Percentiles rank a stretch among this genome's conserved stretches.
Conservation (phyloP, 2,113 vertebrate genomes). For the Clinocottus analis region DNA sequence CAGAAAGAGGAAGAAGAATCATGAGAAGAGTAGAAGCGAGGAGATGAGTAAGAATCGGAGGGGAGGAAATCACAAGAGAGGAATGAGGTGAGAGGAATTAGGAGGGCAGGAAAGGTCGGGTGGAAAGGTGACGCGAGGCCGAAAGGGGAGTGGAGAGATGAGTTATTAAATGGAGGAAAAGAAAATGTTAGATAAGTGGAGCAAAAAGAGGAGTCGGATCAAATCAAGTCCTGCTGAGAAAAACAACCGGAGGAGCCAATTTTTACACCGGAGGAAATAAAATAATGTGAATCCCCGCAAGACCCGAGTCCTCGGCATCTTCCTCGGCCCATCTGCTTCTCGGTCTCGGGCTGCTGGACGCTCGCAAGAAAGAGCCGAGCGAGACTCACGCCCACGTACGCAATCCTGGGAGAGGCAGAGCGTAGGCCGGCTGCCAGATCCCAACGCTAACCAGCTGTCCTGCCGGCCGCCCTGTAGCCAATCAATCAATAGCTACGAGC, state of each 20-base stretch:
- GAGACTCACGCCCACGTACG: constrained; percentile 57
- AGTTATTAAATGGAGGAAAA: no score
- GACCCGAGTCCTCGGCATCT: constrained; percentile 22
- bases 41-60: not conserved
- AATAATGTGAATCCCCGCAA: constrained; percentile 40
- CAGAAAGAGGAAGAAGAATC: not conserved
- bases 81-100: not conserved
- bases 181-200: not conserved
- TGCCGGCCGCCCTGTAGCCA: constrained; percentile 24
- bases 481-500: constrained; percentile 52
- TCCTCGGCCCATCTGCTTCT: constrained; percentile 55
- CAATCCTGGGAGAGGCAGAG: constrained; percentile 53
- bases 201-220: constrained; percentile 14
- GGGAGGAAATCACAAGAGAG: not conserved
- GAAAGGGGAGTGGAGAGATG: not conserved
- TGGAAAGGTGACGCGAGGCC: not conserved
- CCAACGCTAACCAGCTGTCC: constrained; percentile 72
- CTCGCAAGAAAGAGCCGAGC: constrained; percentile 36
- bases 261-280: constrained; percentile 34
- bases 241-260: constrained; percentile 38
- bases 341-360: constrained; percentile 52
- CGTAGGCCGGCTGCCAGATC: constrained; percentile 48
- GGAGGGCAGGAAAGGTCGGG: not conserved
- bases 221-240: constrained; percentile 32
- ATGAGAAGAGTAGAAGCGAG: not conserved